Percentiles rank a stretch among this genome's conserved stretches.
Conservation (phyloP, 2,113 vertebrate genomes). For the Malaclemys terrapin region DNA sequence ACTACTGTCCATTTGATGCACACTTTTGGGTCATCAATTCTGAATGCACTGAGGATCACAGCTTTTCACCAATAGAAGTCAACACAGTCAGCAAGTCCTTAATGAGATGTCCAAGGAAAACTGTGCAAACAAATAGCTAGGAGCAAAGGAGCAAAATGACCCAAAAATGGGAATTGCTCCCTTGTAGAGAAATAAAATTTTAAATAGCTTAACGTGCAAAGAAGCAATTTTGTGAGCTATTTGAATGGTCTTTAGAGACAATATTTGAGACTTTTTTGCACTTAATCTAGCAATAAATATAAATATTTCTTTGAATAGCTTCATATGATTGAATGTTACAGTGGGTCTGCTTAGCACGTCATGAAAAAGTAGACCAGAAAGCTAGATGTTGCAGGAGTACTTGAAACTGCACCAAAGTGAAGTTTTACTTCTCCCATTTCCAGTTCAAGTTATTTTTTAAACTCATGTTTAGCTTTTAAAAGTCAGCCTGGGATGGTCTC, state of each 20-base stretch:
- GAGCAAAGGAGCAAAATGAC: not conserved
- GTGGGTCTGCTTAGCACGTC: not conserved
- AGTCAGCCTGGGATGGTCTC: conserved; percentile 70
- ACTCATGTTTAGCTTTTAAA: conserved; percentile 15
- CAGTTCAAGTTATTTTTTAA: not conserved
- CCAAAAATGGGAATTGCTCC: too few relatives aligned
- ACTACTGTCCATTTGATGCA: not conserved
- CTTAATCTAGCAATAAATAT: not conserved
- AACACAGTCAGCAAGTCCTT: not conserved
- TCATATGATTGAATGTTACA: not conserved
- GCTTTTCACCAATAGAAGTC: not conserved
- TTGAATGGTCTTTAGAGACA: not conserved
- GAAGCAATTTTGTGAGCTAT: not conserved
- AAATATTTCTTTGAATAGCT: not conserved
- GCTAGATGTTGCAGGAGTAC: not conserved
- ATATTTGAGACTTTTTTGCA: not conserved
- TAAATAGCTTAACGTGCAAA: not conserved
- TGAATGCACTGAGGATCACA: not conserved
- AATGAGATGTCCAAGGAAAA: not conserved
- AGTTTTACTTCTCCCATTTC: not conserved
- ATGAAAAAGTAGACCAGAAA: not conserved
- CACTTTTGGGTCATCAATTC: not conserved
- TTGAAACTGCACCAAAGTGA: not conserved
- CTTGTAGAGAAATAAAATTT: too few relatives aligned
- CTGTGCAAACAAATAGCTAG: not conserved